Percentiles rank a stretch among this genome's conserved stretches.
Conservation (phyloP, 2,797 vertebrate genomes). For the Chelonia mydas region DNA sequence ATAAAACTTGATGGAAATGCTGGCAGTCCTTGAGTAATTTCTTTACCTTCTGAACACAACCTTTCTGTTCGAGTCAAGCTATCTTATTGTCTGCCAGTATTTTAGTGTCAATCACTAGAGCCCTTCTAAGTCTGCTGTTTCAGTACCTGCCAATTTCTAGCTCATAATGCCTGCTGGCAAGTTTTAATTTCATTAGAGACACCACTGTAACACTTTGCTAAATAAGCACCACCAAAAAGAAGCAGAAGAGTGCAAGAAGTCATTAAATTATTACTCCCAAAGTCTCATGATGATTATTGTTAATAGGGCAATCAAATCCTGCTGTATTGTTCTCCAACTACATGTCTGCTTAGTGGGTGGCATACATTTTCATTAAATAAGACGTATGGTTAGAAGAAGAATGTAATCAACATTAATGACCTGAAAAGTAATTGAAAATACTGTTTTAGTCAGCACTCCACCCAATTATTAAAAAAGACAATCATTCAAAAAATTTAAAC, state of each 20-base stretch:
- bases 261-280: constrained; percentile 79
- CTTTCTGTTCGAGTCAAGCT: background rate
- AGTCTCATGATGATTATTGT: constrained; percentile 78
- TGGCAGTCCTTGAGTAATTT: background rate
- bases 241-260: constrained; percentile 76
- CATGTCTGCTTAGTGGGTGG: constrained; percentile 74
- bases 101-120: background rate
- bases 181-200: constrained; percentile 66
- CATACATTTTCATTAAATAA: constrained; percentile 80
- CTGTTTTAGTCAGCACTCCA: constrained; percentile 59
- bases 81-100: background rate
- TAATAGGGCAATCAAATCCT: constrained; percentile 79
- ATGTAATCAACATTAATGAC: constrained; percentile 81
- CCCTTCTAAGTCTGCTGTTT: constrained; percentile 31
- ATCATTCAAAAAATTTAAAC: constrained; percentile 46
- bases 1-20: background rate
- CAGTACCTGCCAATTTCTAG: constrained; percentile 41
- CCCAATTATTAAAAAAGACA: constrained; percentile 71
- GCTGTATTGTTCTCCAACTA: constrained; percentile 77
- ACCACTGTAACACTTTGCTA: constrained; percentile 52
- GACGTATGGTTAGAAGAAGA: constrained; percentile 76
- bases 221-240: constrained; percentile 74
- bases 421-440: constrained; percentile 78
- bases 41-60: background rate
- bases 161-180: constrained; percentile 53